Base-by-base conservation (phyloP, 2,113 vertebrate species). In the Ictidomys tridecemlineatus region DNA sequence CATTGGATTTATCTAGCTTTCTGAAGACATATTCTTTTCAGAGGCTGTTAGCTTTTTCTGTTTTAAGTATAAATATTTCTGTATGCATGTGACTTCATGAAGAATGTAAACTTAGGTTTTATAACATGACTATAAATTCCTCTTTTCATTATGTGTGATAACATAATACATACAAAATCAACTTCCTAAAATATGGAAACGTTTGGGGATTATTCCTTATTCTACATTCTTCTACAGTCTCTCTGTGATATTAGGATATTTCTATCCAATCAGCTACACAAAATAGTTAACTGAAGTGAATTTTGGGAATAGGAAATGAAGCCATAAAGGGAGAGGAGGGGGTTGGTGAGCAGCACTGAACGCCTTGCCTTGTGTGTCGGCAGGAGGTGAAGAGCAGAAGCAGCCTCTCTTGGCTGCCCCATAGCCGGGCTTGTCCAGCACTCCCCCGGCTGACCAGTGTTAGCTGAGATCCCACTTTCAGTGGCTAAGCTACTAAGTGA, bases 1-100 rank as follows among this genome's bases (percentile, higher is more conserved):
- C 45, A 48, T 48, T 48, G 45, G 45, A 48, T 48, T 48, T 48
- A 48, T 48, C 45, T 48, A 48, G 45, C 45, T 48, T 48, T 48
- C 45, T 48, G 45, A 48, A 48, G 45, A 48, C 8, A 48, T 48
- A 48, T 48, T 9, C 8, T 48, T 7, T 48, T 48, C 45, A 48
- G 45, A 48, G 76, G 67, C 80, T 86, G 6, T 89, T 69, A 67
- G 45, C 45, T 90, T 89, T 90, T 77, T 80, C 67, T 90, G n/a
- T 79, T 84, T 67, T 42, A 37, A 91, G 82, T 56, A 2, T 53
- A 82, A 85, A 69, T 67, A 42, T 32, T 92, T 97, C 34, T 95
- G 18, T 42, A 53, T 39, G 11, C 89, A 28, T 91, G 6, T 86
- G 51, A 82, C 76, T 94, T 89, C 14, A 51, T 88, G 30, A 95